Evolutionary conservation across 1,140 invertebrate genomes (phyloP).

Genomic region (Lasaia peninsularis): DNA sequence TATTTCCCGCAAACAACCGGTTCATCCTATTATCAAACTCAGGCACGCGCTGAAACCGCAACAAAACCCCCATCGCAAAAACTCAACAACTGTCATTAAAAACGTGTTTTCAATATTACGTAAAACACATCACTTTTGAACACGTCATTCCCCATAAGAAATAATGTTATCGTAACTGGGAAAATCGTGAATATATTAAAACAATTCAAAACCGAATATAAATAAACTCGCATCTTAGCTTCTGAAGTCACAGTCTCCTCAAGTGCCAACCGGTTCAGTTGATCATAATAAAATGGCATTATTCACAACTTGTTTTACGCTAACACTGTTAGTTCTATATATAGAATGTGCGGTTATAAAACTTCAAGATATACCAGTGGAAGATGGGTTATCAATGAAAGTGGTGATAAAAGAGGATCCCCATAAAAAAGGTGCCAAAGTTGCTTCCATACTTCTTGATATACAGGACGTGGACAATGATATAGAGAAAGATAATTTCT

Average conservation of each 20-base stretch:
- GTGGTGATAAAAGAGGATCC: conserved; percentile 21
- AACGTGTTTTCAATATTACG: background rate
- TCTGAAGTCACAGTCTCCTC: background rate
- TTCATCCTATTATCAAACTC: background rate
- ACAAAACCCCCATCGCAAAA: background rate
- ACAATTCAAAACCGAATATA: background rate
- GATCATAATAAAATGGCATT: background rate
- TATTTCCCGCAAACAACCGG: background rate
- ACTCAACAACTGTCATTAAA: background rate
- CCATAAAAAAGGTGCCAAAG: background rate
- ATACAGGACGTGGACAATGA: background rate
- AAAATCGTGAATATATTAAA: background rate
- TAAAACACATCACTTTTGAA: background rate
- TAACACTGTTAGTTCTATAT: conserved; percentile 8
- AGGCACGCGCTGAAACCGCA: background rate
- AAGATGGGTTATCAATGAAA: conserved; percentile 20
- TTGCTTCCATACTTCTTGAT: background rate
- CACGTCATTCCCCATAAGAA: background rate
- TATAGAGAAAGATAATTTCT: background rate
- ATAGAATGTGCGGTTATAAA: conserved; percentile 26
- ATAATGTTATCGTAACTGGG: background rate
- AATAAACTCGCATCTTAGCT: background rate
- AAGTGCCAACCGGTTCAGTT: background rate
- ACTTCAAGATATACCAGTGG: conserved; percentile 23
- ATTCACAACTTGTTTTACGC: background rate